Percentiles rank a stretch among this genome's conserved stretches.
Conservation (phyloP, 2,113 vertebrate genomes). For the Carassius carassius region DNA sequence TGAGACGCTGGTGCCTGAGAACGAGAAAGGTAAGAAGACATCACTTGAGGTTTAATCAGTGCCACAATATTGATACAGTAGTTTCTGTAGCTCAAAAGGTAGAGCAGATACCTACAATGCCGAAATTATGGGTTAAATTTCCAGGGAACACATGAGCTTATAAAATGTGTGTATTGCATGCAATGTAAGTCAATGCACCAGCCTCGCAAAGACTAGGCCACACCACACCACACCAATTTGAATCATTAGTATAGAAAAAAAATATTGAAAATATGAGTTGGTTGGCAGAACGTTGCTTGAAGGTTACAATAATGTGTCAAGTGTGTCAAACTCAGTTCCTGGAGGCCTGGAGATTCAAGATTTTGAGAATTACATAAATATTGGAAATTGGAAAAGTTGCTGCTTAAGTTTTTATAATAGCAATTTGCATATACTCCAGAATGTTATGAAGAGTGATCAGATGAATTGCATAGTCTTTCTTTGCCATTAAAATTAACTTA, state of each 20-base stretch:
- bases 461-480: no score
- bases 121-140: not conserved
- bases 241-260: not conserved
- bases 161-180: not conserved
- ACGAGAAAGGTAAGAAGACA: constrained; percentile 74
- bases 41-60: not conserved
- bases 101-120: not conserved
- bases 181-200: not conserved
- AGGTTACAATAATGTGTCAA: no score
- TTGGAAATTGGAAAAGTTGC: no score
- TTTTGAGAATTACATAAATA: no score
- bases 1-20: constrained; percentile 76
- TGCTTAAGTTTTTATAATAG: no score
- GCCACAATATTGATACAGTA: no score
- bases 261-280: not conserved
- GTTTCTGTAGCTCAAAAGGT: not conserved
- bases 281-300: no score
- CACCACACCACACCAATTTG: not conserved
- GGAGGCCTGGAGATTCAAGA: no score
- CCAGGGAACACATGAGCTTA: not conserved
- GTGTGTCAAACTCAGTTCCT: no score
- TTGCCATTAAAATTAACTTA: no score
- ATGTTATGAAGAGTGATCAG: no score
- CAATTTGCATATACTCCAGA: no score
- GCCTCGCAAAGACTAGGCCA: not conserved